Conservation (phyloP, 1,140 invertebrate species). For the Conus ventricosus region DNA sequence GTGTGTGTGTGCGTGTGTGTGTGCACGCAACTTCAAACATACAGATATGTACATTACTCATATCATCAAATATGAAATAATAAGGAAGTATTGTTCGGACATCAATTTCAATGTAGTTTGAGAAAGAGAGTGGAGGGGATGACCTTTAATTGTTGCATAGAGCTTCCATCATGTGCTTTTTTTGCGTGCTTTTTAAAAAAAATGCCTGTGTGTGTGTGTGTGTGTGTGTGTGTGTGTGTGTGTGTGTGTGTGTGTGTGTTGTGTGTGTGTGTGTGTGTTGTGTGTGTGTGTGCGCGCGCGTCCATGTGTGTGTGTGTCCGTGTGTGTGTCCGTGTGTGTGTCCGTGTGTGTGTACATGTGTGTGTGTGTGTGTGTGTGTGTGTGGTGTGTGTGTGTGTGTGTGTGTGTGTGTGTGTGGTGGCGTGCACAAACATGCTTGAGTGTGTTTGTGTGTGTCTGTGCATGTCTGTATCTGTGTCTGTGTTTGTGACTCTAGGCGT, state of each 20-base stretch:
- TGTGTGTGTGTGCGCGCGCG: not conserved
- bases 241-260: constrained; percentile 1
- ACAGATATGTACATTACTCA: not conserved
- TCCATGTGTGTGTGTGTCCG: not conserved
- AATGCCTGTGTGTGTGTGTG: no score
- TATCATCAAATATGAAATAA: no score
- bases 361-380: not conserved
- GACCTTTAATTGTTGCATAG: no score
- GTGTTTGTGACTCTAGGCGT: not conserved
- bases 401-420: not conserved
- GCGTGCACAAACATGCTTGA: not conserved
- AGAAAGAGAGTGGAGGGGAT: no score
- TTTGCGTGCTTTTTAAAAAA: no score
- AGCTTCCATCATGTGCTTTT: no score
- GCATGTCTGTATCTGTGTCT: not conserved
- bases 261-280: no score
- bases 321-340: not conserved
- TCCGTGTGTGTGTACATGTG: not conserved
- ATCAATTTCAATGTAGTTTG: no score
- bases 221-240: not conserved
- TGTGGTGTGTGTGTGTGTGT: not conserved
- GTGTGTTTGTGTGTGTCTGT: constrained; percentile 14
- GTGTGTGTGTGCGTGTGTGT: not conserved
- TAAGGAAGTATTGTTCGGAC: no score
- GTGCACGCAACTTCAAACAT: not conserved